Evolutionary conservation across 2,113 vertebrate genomes (phyloP).

Genomic region (Melanerpes formicivorus): DNA sequence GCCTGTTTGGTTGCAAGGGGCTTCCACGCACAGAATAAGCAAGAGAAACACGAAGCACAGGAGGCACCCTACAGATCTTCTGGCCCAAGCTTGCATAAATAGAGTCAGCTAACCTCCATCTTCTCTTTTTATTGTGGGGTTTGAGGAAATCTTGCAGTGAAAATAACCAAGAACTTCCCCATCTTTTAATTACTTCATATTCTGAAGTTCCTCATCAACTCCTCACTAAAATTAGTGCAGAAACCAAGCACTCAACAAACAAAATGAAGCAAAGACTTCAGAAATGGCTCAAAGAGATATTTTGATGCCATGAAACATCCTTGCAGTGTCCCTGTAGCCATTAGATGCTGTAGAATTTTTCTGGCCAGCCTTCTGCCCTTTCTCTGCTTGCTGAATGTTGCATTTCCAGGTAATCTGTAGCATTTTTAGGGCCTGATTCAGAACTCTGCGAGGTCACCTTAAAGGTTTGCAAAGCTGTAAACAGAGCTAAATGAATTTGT

Average conservation of each 20-base stretch:
- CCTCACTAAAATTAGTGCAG: background rate
- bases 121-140: background rate
- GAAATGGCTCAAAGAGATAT: background rate
- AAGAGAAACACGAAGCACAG: background rate
- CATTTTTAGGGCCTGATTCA: background rate
- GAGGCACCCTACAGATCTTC: too few species aligned
- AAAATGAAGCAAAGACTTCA: background rate
- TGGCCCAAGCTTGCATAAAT: background rate
- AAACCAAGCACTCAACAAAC: background rate
- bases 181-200: too few species aligned
- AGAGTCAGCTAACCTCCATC: background rate
- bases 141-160: background rate
- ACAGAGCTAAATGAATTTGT: background rate
- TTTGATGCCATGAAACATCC: background rate
- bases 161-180: background rate
- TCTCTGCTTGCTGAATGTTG: background rate
- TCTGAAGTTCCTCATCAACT: background rate
- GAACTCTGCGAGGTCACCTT: background rate
- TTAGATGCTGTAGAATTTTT: background rate
- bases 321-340: background rate
- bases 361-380: background rate
- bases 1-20: background rate
- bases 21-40: background rate
- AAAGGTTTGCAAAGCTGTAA: background rate
- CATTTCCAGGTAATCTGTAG: background rate